A percentile compares a stretch with the other conserved stretches of the same genome.
Conservation (phyloP, 2,113 vertebrate genomes). For the Cyprinodon brontotheroides region DNA sequence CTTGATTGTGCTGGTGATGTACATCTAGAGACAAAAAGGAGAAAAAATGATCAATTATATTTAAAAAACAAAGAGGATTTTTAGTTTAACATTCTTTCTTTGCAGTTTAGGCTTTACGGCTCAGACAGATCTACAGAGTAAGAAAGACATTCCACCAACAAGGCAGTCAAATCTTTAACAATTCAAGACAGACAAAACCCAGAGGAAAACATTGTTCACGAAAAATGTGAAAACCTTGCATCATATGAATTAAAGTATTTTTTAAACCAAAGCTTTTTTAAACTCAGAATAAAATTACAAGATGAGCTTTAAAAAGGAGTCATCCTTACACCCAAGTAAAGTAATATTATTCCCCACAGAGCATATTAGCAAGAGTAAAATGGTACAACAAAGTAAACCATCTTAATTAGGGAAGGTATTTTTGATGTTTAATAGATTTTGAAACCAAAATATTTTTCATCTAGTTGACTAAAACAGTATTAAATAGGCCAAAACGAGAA, state of each 20-base stretch:
- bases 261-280: constrained; percentile 4
- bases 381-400: not conserved
- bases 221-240: constrained; percentile 45
- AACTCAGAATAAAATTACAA: constrained; percentile 29
- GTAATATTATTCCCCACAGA: not conserved
- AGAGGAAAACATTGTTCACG: not conserved
- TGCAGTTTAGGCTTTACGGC: not conserved
- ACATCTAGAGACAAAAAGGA: constrained; percentile 86
- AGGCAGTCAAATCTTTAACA: constrained; percentile 12
- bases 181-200: constrained; percentile 16
- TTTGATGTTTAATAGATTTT: no score
- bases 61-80: not conserved
- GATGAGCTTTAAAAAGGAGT: not conserved
- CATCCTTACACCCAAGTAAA: not conserved
- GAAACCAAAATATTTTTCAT: not conserved
- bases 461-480: not conserved
- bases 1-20: constrained; percentile 98
- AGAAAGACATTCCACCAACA: constrained; percentile 13
- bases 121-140: not conserved
- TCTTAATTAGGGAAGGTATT: not conserved
- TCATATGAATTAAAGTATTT: constrained; percentile 27
- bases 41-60: not conserved
- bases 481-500: not conserved
- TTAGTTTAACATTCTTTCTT: not conserved
- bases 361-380: not conserved